Conservation (phyloP, 2,797 vertebrate species). For the Anas bahamensis region DNA sequence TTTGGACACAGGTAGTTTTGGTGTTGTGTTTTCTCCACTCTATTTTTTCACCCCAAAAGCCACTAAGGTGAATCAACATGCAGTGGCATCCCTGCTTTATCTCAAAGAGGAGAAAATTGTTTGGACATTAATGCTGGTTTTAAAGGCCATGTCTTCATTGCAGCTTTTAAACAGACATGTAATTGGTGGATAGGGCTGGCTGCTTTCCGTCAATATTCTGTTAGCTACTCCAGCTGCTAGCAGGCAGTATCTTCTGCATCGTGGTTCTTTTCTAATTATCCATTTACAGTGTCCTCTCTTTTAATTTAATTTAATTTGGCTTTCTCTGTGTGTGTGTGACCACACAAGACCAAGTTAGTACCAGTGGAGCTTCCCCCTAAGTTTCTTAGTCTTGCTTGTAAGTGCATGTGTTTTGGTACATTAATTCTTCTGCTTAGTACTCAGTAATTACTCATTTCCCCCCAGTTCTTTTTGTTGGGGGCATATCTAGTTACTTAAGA, state of each 20-base stretch:
- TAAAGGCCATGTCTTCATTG: slow-evolving; percentile 19
- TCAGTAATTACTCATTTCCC: background rate
- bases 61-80: background rate
- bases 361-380: background rate
- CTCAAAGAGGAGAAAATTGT: background rate
- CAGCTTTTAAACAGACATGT: slow-evolving; percentile 23
- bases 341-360: background rate
- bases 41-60: background rate
- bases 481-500: background rate
- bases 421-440: background rate
- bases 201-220: slow-evolving; percentile 53
- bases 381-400: background rate
- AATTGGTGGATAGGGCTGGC: slow-evolving; percentile 12
- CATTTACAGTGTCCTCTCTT: background rate
- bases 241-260: slow-evolving; percentile 21
- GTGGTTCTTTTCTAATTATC: slow-evolving; percentile 33
- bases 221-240: slow-evolving; percentile 14
- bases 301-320: background rate
- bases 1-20: background rate
- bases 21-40: background rate
- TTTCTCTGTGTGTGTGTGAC: background rate
- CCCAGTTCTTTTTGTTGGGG: background rate
- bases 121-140: background rate
- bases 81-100: background rate
- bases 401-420: background rate